phyloP scores from a whole-genome alignment of 1,140 invertebrate genomes.

The Heterodera carotae region DNA sequence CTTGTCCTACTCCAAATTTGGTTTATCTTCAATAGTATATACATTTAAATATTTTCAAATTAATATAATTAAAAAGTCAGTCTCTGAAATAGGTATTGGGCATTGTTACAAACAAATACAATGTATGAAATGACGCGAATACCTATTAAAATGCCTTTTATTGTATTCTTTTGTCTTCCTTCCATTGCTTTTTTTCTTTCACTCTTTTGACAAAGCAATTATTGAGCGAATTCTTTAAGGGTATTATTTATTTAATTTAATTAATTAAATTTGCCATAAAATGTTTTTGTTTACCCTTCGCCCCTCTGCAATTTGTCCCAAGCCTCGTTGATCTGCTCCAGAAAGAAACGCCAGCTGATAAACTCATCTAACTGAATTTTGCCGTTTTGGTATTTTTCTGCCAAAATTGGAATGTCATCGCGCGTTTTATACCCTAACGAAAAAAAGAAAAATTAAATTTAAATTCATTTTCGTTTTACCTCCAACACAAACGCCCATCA shows the following conservation, averaged over 20 bases:
- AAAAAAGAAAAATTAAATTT: neutral
- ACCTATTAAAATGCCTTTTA: no score
- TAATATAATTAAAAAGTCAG: no score
- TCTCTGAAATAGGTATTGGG: no score
- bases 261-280: no score
- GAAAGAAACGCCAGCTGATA: slow-evolving; percentile 79
- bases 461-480: slow-evolving; percentile 36
- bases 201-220: neutral
- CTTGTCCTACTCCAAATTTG: no score
- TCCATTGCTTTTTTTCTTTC: neutral
- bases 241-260: neutral
- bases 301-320: slow-evolving; percentile 76
- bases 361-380: slow-evolving; percentile 83
- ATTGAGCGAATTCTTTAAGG: neutral
- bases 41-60: no score
- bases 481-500: slow-evolving; percentile 70
- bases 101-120: no score
- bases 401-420: slow-evolving; percentile 87
- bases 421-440: slow-evolving; percentile 76
- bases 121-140: no score
- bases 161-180: no score
- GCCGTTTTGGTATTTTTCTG: slow-evolving; percentile 82
- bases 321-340: slow-evolving; percentile 83
- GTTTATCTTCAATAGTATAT: no score
- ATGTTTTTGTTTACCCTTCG: slow-evolving; percentile 65